Evolutionary conservation across 2,888 invertebrate species (phyloP).

Genomic region (Chironomus tentans): DNA sequence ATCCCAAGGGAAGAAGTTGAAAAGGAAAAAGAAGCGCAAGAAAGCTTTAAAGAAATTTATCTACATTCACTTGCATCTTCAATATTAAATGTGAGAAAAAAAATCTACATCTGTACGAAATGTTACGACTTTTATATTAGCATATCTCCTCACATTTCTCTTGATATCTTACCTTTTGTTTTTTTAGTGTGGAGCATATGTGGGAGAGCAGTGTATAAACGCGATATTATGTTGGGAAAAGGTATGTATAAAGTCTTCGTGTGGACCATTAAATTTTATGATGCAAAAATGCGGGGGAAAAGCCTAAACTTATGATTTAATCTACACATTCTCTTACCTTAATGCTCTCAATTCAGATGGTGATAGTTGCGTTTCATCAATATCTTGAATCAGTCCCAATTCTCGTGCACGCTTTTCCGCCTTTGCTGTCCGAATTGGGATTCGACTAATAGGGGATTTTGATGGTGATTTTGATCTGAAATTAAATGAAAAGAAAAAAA

Average conservation of each 20-base stretch:
- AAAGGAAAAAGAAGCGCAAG: no score
- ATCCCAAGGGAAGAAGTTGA: no score
- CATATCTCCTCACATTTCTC: not conserved
- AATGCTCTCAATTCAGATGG: slow-evolving; percentile 29
- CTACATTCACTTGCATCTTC: not conserved
- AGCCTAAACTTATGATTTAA: not conserved
- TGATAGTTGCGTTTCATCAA: slow-evolving; percentile 27
- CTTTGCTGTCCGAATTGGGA: slow-evolving; percentile 41
- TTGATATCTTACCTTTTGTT: not conserved
- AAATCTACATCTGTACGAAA: not conserved
- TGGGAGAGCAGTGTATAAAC: no score
- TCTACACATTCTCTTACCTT: slow-evolving; percentile 28
- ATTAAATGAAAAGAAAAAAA: not conserved
- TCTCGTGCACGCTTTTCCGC: slow-evolving; percentile 38
- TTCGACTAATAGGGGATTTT: slow-evolving; percentile 35
- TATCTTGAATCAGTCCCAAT: slow-evolving; percentile 14
- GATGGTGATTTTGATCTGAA: slow-evolving; percentile 28
- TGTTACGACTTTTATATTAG: slow-evolving; percentile 17
- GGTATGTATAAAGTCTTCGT: not conserved
- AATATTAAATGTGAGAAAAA: not conserved
- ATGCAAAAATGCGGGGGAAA: not conserved
- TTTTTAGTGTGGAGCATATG: not conserved
- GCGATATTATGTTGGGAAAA: no score
- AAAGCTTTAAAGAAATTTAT: no score
- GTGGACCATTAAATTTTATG: not conserved